Base-by-base conservation (phyloP, 2,888 invertebrate species). In the Thelaira solivaga region DNA sequence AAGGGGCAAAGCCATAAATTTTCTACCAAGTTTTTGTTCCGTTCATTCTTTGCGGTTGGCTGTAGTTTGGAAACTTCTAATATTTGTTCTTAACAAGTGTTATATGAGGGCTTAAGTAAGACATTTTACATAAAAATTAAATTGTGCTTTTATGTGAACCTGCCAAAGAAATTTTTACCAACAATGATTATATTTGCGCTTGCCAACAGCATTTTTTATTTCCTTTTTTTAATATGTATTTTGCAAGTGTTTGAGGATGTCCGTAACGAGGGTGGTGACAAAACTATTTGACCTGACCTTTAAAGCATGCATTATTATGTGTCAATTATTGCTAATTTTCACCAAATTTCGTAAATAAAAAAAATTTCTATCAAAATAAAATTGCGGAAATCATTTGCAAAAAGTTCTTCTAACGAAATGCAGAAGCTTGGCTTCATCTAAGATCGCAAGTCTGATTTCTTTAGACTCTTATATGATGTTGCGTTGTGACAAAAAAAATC, bases 61-160 rank as follows among this genome's bases (percentile, higher is more conserved):
- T 31, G 43, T 22, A 43, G 20, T 26, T 11, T 47, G 47, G 20
- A 45, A 57, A 24, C 16, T 36, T 76, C 55, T 61, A 76, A 76
- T 62, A 68, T 77, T 68, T 73, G 62, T 51, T 64, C 62, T 77
- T 77, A 73, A 34, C 57, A 73, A 49, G 61, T 51, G 68, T 77
- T 57, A 59, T 77, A 77, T 77, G 68, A 41, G 76, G 62, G 77
- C 62, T 77, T 77, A 77, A 77, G 18, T 68, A 68, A 72, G 77
- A 77, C 67, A 73, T 77, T 77, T 77, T 36, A 67, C 72, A 73
- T 77, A 65, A 57, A 59, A 62, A 64, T 47, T 41, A 57, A 73
- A 77, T 62, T 47, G 55, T 62, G 36, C 31, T 43, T 73, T 34
- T 51, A 29, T 47, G 57, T 10, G 13, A 55, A 62, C 24, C 68